A percentile compares a stretch with the other conserved stretches of the same genome.
phyloP scores from a whole-genome alignment of 2,113 vertebrate species.

The Nerophis ophidion region DNA sequence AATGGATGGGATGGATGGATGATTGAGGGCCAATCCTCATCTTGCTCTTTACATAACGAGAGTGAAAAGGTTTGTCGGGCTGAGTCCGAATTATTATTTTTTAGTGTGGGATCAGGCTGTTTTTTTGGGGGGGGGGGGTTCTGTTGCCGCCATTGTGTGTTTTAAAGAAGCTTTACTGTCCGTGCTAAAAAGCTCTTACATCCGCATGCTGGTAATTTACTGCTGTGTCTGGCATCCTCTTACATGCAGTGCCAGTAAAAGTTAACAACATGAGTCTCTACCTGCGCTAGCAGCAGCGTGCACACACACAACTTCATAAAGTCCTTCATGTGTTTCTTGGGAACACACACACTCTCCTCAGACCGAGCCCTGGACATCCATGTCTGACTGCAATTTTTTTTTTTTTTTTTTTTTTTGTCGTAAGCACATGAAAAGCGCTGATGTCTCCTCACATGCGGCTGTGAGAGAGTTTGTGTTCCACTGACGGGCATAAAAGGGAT shows the following conservation, averaged over 20 bases:
- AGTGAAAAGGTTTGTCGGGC: not conserved
- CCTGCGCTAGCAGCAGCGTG: slow-evolving; percentile 21
- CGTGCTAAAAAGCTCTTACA: slow-evolving; percentile 11
- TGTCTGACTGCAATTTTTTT: slow-evolving; percentile 38
- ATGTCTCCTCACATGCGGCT: slow-evolving; percentile 50
- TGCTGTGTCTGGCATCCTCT: slow-evolving; percentile 44
- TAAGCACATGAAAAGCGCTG: slow-evolving; percentile 55
- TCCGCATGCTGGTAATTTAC: slow-evolving; percentile 47
- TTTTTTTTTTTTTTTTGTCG: slow-evolving; percentile 28
- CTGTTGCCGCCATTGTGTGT: not conserved
- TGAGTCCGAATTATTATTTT: not conserved
- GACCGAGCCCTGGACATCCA: slow-evolving; percentile 20
- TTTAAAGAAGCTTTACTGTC: slow-evolving; percentile 15
- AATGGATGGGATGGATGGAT: too few relatives aligned
- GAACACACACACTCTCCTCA: slow-evolving; percentile 15
- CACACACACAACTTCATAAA: not conserved
- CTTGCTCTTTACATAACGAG: not conserved
- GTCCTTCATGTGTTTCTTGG: slow-evolving; percentile 21
- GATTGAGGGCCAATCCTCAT: too few relatives aligned
- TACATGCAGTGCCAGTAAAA: slow-evolving; percentile 60
- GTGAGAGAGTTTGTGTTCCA: slow-evolving; percentile 38
- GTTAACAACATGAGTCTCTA: slow-evolving; percentile 54
- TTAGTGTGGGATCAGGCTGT: not conserved
- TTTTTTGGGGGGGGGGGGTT: too few relatives aligned
- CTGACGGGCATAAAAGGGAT: slow-evolving; percentile 28